A percentile compares a stretch with the other conserved stretches of the same genome.
phyloP scores from a whole-genome alignment of 2,113 vertebrate species.

The Epinephelus fuscoguttatus region DNA sequence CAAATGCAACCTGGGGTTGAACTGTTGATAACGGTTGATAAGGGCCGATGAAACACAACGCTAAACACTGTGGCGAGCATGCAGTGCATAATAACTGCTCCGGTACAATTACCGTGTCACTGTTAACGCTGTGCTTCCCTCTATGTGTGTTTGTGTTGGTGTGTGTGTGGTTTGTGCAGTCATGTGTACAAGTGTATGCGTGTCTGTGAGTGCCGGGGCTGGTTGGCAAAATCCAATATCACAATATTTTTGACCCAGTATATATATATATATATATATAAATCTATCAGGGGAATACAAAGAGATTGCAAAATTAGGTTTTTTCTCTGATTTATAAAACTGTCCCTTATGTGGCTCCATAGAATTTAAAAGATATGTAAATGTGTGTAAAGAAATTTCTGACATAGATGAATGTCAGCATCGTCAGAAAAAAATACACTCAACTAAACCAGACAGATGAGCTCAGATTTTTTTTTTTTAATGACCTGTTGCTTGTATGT shows the following conservation, averaged over 20 bases:
- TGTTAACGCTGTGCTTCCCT: slow-evolving; percentile 4
- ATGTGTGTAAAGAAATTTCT: not conserved
- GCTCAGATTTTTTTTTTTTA: not conserved
- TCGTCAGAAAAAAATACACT: not conserved
- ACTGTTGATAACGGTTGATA: slow-evolving; percentile 67
- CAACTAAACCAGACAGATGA: not conserved
- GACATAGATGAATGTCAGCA: not conserved
- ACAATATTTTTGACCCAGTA: not conserved
- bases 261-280: not conserved
- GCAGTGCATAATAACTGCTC: slow-evolving; percentile 28
- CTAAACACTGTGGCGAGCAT: slow-evolving; percentile 19
- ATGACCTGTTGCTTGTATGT: not conserved
- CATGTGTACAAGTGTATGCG: not conserved
- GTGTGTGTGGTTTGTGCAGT: not conserved
- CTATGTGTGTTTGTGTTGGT: not conserved
- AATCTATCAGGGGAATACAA: not conserved
- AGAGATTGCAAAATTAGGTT: not conserved
- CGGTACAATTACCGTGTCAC: slow-evolving; percentile 36
- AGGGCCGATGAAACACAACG: slow-evolving; percentile 40
- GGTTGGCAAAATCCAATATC: not conserved
- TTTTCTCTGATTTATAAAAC: not conserved
- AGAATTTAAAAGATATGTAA: not conserved
- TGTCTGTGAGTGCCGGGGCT: not conserved
- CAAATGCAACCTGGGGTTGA: slow-evolving; percentile 68
- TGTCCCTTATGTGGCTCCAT: not conserved